These are phyloP conservation scores for Marmota flaviventris DNA, from an alignment of 2,113 vertebrate genomes.

Conservation along the genomic window DNA sequence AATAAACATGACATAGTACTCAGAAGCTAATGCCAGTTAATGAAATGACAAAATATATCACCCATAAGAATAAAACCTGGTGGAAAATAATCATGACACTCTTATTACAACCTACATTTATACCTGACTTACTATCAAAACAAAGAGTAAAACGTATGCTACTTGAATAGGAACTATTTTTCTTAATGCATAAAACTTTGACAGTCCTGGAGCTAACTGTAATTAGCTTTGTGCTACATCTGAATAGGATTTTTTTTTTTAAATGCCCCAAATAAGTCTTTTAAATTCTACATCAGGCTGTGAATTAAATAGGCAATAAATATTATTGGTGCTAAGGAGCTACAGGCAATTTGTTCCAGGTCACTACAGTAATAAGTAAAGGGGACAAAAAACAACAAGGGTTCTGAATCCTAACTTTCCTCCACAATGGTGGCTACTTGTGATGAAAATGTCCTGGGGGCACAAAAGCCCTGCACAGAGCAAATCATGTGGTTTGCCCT, in stretches of 20 bases:
- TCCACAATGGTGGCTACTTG: background rate
- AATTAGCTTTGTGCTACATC: constrained; percentile 16
- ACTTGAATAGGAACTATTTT: constrained; percentile 44
- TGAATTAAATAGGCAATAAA: constrained; percentile 60
- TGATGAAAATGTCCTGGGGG: background rate
- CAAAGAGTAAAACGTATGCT: constrained; percentile 41
- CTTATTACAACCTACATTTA: background rate
- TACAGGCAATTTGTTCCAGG: constrained; percentile 69
- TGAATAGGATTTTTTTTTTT: background rate
- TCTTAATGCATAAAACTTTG: constrained; percentile 3
- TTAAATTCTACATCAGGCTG: background rate
- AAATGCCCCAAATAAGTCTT: constrained; percentile 22
- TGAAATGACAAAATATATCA: constrained; percentile 19
- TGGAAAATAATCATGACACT: background rate
- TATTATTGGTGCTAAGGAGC: constrained; percentile 38
- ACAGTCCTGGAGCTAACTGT: background rate
- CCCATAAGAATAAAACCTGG: background rate
- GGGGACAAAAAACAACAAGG: background rate
- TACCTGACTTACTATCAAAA: constrained; percentile 50
- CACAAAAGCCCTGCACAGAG: background rate
- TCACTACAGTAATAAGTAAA: constrained; percentile 22
- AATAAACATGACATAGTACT: constrained; percentile 20
- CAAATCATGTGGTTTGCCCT: background rate
- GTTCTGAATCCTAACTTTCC: background rate
- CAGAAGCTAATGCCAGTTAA: background rate